These are phyloP conservation scores for Aphelocoma coerulescens DNA, from an alignment of 2,113 vertebrate species.

Conservation along the genomic window DNA sequence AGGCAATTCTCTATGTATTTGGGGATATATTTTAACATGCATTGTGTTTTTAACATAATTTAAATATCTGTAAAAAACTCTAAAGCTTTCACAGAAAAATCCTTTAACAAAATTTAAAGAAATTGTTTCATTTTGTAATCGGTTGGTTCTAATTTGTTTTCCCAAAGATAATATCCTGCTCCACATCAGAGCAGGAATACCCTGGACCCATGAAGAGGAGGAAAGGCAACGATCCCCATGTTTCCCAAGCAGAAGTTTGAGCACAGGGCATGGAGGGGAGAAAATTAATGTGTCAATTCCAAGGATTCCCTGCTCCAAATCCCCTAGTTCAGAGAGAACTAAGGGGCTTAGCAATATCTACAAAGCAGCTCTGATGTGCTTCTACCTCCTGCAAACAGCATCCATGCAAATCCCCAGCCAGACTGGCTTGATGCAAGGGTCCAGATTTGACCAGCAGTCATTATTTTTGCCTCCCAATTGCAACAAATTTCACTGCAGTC, in stretches of 20 bases:
- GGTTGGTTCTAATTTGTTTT: accelerated
- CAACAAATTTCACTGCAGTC: background rate
- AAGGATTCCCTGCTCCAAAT: constrained; percentile 2
- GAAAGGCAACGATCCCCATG: accelerated
- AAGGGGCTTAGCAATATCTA: background rate
- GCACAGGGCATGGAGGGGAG: accelerated
- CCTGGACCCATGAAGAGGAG: background rate
- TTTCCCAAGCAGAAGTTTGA: background rate
- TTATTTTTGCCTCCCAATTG: background rate
- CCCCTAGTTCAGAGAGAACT: background rate
- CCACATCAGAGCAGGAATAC: background rate
- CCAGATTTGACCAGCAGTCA: background rate
- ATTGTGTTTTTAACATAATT: background rate
- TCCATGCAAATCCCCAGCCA: background rate
- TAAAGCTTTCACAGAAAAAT: background rate
- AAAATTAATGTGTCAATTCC: background rate
- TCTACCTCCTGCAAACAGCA: background rate
- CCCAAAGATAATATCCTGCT: background rate
- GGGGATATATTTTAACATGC: background rate
- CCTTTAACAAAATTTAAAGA: background rate
- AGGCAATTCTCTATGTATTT: background rate
- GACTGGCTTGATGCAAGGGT: background rate
- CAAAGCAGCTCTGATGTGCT: background rate
- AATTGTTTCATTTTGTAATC: background rate
- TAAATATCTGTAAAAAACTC: background rate